Base-by-base conservation (phyloP, 2,797 vertebrate species). In the Micromesistius poutassou region DNA sequence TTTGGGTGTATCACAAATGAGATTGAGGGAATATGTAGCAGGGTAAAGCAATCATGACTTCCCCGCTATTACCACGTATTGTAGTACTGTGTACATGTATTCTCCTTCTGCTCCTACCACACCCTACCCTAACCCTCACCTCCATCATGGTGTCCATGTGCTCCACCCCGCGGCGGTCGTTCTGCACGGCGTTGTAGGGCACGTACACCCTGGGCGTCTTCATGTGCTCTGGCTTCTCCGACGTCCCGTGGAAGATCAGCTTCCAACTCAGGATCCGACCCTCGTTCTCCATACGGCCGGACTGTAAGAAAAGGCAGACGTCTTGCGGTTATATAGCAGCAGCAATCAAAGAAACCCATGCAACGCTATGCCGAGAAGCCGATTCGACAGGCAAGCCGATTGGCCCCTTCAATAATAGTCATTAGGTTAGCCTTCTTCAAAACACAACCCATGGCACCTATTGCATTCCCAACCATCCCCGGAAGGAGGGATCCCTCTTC, bases 221-320 rank as follows among this genome's bases (percentile, higher is more conserved):
- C 97, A 97, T 99, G 86, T 98, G 96, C 2, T 96, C 95, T 0
- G 98, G 97, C 71, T 93, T 95, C 55, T 94, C 94, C 0, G 95
- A 94, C 0, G 96, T 99, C 40, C 98, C 98, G 0, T 99, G 98
- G 79, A 99, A 94, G 86, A 99, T 97, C 89, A 99, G 74, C 86
- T 97, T 98, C 98, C 98, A 99, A 74, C 88, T 97, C 79, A 98
- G 88, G 81, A 99, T 97, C 81, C 95, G 94, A 5, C 98, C 98
- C 84, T 98, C 94, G n/a, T 99, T 99, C 90, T 97, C 94, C 89
- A 96, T 94, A 76, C 96, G 95, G 42, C 96, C 97, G 1, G 98
- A 99, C 98, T 99, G 78, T 74, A 35, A 74, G n/a, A 31, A 13
- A 25, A 22, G 55, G 8, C 22, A 25, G 5, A 62, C 22, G 55